These are phyloP conservation scores for Neotoma lepida DNA, from an alignment of 2,113 vertebrate genomes.

Conservation along the genomic window DNA sequence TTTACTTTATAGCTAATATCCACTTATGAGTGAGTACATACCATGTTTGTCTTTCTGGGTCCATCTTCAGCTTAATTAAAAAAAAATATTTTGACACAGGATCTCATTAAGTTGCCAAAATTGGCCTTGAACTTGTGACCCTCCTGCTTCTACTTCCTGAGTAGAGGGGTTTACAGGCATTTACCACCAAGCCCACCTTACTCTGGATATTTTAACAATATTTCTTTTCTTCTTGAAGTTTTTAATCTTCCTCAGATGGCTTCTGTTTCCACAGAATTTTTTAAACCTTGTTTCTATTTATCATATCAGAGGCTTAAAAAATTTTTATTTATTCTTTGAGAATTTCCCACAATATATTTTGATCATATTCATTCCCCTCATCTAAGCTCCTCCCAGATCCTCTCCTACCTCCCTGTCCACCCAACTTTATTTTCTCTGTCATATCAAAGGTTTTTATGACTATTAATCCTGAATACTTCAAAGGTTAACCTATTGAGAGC, in stretches of 20 bases:
- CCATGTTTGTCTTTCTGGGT: not conserved
- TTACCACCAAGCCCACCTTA: not conserved
- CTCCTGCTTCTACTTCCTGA: not conserved
- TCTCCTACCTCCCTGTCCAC: not conserved
- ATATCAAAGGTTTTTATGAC: not conserved
- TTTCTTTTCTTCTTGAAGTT: slow-evolving; percentile 14
- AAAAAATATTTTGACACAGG: not conserved
- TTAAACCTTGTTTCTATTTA: not conserved
- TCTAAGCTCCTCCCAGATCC: not conserved
- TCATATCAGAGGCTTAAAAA: not conserved
- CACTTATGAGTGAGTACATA: not conserved
- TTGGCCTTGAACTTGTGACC: not conserved
- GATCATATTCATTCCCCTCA: not conserved
- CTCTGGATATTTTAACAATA: not conserved
- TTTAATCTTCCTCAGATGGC: not conserved
- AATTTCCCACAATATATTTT: not conserved
- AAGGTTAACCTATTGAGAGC: not conserved
- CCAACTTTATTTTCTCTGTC: not conserved
- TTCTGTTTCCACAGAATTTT: slow-evolving; percentile 29
- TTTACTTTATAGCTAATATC: not conserved
- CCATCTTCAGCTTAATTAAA: not conserved
- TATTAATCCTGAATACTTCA: not conserved
- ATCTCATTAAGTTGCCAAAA: not conserved
- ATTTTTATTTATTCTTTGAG: not conserved
- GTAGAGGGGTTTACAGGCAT: not conserved